phyloP scores from a whole-genome alignment of 2,888 invertebrate species.

The Choreutis nemorana region DNA sequence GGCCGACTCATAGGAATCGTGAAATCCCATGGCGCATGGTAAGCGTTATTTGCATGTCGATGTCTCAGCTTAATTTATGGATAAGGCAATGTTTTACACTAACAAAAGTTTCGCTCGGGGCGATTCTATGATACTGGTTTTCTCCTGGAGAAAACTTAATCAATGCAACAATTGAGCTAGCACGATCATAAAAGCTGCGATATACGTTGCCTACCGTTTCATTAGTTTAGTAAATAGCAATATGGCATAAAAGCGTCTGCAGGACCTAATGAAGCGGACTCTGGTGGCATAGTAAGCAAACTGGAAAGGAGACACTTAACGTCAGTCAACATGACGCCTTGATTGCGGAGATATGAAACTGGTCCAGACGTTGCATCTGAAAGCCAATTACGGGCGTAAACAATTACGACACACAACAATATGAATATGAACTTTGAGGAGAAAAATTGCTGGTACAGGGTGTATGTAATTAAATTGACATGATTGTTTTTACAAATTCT shows the following conservation, averaged over 20 bases:
- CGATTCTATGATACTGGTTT: constrained; percentile 5
- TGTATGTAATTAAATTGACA: too few relatives aligned
- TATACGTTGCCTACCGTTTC: too few relatives aligned
- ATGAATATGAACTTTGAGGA: too few relatives aligned
- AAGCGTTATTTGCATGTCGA: constrained; percentile 31
- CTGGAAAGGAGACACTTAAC: constrained; percentile 18
- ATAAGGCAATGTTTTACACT: constrained; percentile 4
- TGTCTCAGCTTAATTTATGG: constrained; percentile 12
- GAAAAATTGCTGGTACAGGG: too few relatives aligned
- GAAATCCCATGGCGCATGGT: constrained; percentile 33
- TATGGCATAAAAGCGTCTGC: too few relatives aligned
- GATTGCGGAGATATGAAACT: constrained; percentile 25
- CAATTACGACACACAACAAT: constrained; percentile 37
- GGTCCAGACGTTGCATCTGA: constrained; percentile 25
- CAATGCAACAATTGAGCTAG: too few relatives aligned
- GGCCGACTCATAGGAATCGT: constrained; percentile 26
- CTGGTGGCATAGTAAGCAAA: constrained; percentile 18
- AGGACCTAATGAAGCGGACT: constrained; percentile 20
- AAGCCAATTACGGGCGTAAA: constrained; percentile 32
- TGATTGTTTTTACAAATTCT: too few relatives aligned
- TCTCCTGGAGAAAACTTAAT: constrained; percentile 1
- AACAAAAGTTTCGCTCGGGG: constrained; percentile 5
- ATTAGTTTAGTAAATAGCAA: too few relatives aligned
- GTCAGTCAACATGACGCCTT: constrained; percentile 27
- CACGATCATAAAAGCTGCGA: too few relatives aligned